Evolutionary conservation across 2,797 vertebrate genomes (phyloP).

Genomic region (Catostomus latipinnis): DNA sequence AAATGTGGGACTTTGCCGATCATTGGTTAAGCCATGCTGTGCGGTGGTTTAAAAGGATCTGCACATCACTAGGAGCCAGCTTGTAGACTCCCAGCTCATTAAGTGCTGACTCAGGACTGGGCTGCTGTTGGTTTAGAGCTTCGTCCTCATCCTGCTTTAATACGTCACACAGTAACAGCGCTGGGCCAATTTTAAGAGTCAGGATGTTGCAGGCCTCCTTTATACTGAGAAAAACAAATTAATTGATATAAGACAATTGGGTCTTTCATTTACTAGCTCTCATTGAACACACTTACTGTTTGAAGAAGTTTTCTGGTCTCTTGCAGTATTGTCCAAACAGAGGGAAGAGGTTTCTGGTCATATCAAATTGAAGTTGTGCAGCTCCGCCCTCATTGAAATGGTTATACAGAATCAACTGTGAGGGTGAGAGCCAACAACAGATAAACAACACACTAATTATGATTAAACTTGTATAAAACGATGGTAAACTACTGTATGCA

Average conservation of each 20-base stretch:
- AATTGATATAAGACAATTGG: constrained; percentile 64
- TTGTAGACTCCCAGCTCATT: constrained; percentile 93
- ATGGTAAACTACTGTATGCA: too few relatives aligned
- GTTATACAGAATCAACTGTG: constrained; percentile 91
- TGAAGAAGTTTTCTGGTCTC: constrained; percentile 97
- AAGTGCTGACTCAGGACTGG: constrained; percentile 82
- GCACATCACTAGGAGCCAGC: constrained; percentile 86
- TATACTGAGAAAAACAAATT: constrained; percentile 75
- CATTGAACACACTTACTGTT: constrained; percentile 85
- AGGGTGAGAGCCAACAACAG: neutral
- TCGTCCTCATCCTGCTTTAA: constrained; percentile 73
- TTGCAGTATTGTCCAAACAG: constrained; percentile 98
- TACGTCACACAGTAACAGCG: constrained; percentile 87
- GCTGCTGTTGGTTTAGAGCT: constrained; percentile 64
- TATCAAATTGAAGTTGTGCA: constrained; percentile 95
- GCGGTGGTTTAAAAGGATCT: constrained; percentile 90
- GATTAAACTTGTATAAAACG: neutral
- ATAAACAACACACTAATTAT: neutral
- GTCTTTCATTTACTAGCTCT: neutral
- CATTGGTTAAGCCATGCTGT: constrained; percentile 80
- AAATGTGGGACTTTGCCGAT: neutral
- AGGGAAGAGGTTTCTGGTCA: constrained; percentile 94
- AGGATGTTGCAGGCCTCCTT: constrained; percentile 94
- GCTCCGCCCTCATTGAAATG: constrained; percentile 96
- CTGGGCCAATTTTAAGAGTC: constrained; percentile 89